A percentile compares a stretch with the other conserved stretches of the same genome.
phyloP scores from a whole-genome alignment of 2,888 invertebrate genomes.

The Platycheirus rosarum region DNA sequence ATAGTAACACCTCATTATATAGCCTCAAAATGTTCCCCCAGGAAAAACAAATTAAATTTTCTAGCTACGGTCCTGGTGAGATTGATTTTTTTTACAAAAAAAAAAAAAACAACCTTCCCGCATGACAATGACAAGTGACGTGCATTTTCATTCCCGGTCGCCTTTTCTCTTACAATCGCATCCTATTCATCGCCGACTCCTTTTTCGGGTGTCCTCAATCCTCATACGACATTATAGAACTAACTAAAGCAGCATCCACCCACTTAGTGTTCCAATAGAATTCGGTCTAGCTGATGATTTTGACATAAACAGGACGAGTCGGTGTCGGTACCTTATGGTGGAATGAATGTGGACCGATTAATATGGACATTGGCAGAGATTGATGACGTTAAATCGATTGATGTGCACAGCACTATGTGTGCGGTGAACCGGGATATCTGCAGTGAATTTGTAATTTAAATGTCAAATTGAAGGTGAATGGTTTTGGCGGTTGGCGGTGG shows the following conservation, averaged over 20 bases:
- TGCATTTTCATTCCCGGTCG: conserved; percentile 36
- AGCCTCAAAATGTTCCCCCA: too few species aligned
- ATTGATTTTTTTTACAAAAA: background rate
- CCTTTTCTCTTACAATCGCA: background rate
- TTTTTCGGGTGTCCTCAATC: background rate
- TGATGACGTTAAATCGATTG: conserved; percentile 72
- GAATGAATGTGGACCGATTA: conserved; percentile 64
- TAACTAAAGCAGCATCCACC: conserved; percentile 38
- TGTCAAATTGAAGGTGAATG: conserved; percentile 67
- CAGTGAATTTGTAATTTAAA: conserved; percentile 73
- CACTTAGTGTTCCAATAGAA: conserved; percentile 42
- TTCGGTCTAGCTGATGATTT: conserved; percentile 56
- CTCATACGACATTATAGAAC: background rate
- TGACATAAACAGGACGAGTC: conserved; percentile 51
- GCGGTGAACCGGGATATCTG: conserved; percentile 69
- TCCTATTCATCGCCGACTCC: background rate
- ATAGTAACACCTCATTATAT: too few species aligned
- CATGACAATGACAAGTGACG: conserved; percentile 61
- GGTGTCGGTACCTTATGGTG: conserved; percentile 16
- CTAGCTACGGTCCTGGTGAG: too few species aligned
- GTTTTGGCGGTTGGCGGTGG: conserved; percentile 4
- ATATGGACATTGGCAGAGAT: conserved; percentile 72
- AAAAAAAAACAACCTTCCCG: background rate
- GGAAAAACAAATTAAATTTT: too few species aligned
- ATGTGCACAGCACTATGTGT: conserved; percentile 65